Conservation (phyloP, 2,888 invertebrate species). For the Hypomecis punctinalis region DNA sequence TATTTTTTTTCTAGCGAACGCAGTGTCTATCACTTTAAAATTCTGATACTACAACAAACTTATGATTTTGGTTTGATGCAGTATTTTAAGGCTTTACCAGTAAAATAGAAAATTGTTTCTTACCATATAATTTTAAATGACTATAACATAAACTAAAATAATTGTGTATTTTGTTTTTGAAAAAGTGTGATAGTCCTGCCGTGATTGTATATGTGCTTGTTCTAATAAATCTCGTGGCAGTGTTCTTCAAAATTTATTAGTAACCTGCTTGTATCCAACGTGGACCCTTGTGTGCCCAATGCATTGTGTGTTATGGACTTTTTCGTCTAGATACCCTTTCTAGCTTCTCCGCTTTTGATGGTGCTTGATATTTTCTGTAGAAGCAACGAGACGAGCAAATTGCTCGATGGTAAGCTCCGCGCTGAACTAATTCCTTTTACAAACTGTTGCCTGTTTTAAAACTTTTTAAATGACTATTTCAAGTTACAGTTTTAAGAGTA, state of each 20-base stretch:
- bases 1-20: slow-evolving; percentile 15
- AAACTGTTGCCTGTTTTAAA: not conserved
- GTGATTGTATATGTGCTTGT: not conserved
- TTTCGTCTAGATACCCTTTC: not conserved
- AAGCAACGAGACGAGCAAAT: not conserved
- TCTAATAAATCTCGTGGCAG: not conserved
- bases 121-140: too few relatives aligned
- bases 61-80: not conserved
- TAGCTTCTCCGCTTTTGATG: not conserved
- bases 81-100: not conserved
- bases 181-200: not conserved
- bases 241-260: not conserved
- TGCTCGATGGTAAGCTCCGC: not conserved
- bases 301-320: not conserved
- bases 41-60: not conserved
- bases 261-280: not conserved
- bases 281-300: not conserved
- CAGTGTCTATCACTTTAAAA: slow-evolving; percentile 5
- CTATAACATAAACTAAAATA: too few relatives aligned
- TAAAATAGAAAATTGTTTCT: not conserved
- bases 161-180: not conserved
- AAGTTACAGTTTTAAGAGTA: not conserved
- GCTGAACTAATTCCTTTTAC: not conserved
- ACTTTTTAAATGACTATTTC: not conserved
- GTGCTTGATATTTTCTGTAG: too few relatives aligned